Evolutionary conservation across 2,888 invertebrate species (phyloP), one percentile per base, ranked within the genome.

Genomic region (Chrysolina americana): DNA sequence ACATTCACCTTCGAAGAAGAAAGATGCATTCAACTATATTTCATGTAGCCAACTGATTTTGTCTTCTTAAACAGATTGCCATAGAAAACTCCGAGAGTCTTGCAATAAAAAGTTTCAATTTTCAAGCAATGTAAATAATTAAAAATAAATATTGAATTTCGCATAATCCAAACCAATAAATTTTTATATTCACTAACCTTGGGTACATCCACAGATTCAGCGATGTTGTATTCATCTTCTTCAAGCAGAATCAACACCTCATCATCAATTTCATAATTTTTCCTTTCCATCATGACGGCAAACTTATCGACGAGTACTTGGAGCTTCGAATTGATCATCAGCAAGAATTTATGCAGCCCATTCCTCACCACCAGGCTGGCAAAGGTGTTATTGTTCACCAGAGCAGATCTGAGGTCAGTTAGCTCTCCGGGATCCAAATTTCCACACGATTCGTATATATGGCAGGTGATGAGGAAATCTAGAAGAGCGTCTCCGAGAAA

Each of bases 361-460:
- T 95, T 92, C 65, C 96, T 93, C 15, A 98, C 96, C 6, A 96
- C 92, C 68, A 98, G 91, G 28, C 96, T 94, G 0, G 97, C 98
- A 84, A 99, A 96, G 0, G 98, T 98, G 74, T 95, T 93, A 85
- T 99, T 99, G 86, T 99, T 99, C 2, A 99, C 99, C 2, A 99
- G 90, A 0, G 99, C 96, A 0, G 98, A 98, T 48, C 99, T 90
- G 75, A 99, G 87, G 88, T 99, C 98, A 0, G 98, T 98, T 72
- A 99, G 88, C 19, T 96, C 93, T 0, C 98, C 98, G 0, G 97
- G 97, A 72, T 91, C 91, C 84, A 95, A 89, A 56, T 89, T 84
- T 0, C 89, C 89, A 76, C 92, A 92, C 76, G 92, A 91, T 87
- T 98, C 96, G 85, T 92, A 98, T 69, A 99, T 94, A 85, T 96